These are phyloP conservation scores for Tamandua tetradactyla DNA, from an alignment of 2,797 vertebrate genomes.

Conservation along the genomic window DNA sequence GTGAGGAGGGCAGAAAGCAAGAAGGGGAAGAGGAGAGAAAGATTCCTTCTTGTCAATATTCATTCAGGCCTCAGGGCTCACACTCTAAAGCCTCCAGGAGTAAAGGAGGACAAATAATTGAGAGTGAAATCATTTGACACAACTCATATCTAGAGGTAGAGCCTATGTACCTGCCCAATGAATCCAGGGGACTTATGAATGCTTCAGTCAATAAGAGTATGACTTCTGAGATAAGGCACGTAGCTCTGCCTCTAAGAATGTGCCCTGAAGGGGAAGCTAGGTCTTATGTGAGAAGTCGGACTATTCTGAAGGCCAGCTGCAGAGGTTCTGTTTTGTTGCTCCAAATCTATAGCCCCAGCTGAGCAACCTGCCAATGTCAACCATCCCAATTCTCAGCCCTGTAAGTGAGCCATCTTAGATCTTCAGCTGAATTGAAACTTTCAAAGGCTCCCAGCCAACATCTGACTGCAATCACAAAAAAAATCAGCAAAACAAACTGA, in stretches of 20 bases:
- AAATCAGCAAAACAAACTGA: not conserved
- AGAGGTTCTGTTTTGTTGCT: not conserved
- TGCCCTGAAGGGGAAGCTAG: not conserved
- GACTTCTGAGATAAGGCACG: not conserved
- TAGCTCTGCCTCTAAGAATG: not conserved
- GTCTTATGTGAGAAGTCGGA: not conserved
- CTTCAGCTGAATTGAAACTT: not conserved
- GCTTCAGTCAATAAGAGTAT: not conserved
- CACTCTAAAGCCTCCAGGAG: not conserved
- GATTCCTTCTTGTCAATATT: not conserved
- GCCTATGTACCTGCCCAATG: not conserved
- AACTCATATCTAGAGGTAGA: not conserved
- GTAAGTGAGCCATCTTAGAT: not conserved
- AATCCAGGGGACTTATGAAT: not conserved
- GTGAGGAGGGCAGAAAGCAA: not conserved
- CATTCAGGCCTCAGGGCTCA: not conserved
- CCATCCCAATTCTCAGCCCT: not conserved
- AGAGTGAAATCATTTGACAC: not conserved
- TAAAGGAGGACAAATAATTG: too few species aligned
- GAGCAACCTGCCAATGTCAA: rapidly evolving
- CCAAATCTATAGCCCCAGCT: not conserved
- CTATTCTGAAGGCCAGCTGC: not conserved
- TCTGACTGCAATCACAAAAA: not conserved
- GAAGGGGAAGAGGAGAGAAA: not conserved
- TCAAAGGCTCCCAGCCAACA: not conserved